Conservation (phyloP, 2,888 invertebrate genomes). For the Harmothoe impar region DNA sequence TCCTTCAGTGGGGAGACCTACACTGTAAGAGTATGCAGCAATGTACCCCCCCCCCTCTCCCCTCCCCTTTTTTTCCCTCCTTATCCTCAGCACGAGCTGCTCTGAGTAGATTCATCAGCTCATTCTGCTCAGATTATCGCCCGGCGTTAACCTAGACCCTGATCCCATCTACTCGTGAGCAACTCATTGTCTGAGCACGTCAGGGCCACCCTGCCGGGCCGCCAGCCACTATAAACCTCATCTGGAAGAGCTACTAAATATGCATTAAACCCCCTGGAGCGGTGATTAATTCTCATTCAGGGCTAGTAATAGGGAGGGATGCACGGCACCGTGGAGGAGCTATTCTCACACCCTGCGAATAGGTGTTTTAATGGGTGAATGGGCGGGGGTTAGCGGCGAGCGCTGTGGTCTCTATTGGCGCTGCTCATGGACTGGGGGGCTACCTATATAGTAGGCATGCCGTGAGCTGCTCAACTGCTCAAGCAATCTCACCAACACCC, state of each 20-base stretch:
- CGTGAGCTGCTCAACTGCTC: not conserved
- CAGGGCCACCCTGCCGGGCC: not conserved
- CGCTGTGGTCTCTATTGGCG: too few relatives aligned
- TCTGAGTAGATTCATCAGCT: conserved; percentile 24
- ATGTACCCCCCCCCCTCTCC: too few relatives aligned
- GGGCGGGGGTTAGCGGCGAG: too few relatives aligned
- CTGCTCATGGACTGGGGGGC: too few relatives aligned
- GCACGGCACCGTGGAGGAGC: not conserved
- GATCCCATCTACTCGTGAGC: conserved; percentile 29
- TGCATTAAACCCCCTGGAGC: conserved; percentile 15
- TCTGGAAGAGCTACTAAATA: conserved; percentile 24
- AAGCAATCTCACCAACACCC: not conserved
- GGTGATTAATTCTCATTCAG: conserved; percentile 31
- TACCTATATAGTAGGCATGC: too few relatives aligned
- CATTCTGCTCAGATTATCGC: conserved; percentile 1
- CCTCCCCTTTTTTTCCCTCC: too few relatives aligned
- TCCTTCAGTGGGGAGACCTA: too few relatives aligned
- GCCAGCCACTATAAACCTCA: not conserved
- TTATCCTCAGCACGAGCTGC: not conserved
- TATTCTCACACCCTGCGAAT: not conserved
- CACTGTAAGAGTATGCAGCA: too few relatives aligned
- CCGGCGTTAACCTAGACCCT: not conserved
- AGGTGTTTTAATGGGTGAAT: conserved; percentile 23
- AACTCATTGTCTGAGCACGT: not conserved
- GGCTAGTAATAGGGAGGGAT: not conserved